phyloP scores from a whole-genome alignment of 2,888 invertebrate species.

The Micoletzkya japonica region DNA sequence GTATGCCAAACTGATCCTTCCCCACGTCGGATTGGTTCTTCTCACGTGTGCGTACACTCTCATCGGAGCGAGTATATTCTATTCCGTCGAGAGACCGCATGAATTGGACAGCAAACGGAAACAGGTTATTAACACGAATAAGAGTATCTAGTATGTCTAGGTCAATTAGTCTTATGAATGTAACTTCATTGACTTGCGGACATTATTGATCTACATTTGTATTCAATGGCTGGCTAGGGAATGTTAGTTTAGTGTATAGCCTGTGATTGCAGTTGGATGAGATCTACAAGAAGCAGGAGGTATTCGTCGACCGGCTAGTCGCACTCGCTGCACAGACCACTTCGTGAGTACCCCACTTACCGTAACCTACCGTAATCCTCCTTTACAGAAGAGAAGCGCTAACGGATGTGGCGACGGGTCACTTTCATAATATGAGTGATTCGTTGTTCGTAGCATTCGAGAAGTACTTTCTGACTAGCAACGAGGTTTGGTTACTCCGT shows the following conservation, averaged over 20 bases:
- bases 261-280: conserved; percentile 44
- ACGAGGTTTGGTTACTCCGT: conserved; percentile 41
- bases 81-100: conserved; percentile 60
- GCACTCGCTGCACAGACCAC: conserved; percentile 34
- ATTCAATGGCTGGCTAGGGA: neutral
- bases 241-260: neutral
- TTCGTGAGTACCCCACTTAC: too few relatives aligned
- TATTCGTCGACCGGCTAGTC: conserved; percentile 54
- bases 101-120: conserved; percentile 51
- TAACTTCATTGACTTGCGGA: too few relatives aligned
- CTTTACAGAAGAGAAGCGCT: neutral
- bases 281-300: conserved; percentile 51
- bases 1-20: conserved; percentile 63
- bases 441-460: conserved; percentile 63
- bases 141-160: too few relatives aligned
- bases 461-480: conserved; percentile 60
- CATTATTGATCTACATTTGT: too few relatives aligned
- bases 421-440: conserved; percentile 62
- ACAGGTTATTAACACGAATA: conserved; percentile 43
- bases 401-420: conserved; percentile 37
- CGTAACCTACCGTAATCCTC: too few relatives aligned
- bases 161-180: too few relatives aligned
- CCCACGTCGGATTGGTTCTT: conserved; percentile 63
- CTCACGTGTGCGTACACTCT: conserved; percentile 62
- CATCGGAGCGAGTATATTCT: conserved; percentile 62